Conservation (phyloP, 2,113 vertebrate species). For the Xyliphius kryptos region DNA sequence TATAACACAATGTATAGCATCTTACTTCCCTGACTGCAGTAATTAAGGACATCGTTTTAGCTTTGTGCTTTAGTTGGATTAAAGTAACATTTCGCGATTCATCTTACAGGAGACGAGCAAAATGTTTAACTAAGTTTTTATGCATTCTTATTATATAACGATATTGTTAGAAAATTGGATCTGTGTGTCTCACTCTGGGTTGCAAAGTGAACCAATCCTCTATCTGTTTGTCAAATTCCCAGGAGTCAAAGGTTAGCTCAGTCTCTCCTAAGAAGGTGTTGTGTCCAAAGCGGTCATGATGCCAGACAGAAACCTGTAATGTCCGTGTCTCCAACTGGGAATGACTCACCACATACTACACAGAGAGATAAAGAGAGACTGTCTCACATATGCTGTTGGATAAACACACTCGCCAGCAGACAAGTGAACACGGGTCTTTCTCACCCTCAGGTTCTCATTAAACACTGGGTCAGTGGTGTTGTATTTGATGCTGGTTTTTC, state of each 20-base stretch:
- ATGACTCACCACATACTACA: constrained; percentile 91
- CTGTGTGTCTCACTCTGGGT: constrained; percentile 82
- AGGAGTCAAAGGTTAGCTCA: constrained; percentile 89
- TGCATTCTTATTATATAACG: too few relatives aligned
- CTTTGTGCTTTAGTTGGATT: too few relatives aligned
- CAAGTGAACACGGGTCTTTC: constrained; percentile 13
- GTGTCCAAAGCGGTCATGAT: constrained; percentile 88
- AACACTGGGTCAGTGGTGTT: constrained; percentile 87
- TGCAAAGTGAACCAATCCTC: constrained; percentile 88
- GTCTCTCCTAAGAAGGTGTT: constrained; percentile 96
- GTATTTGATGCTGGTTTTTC: constrained; percentile 92
- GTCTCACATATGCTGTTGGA: constrained; percentile 2
- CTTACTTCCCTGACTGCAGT: too few relatives aligned
- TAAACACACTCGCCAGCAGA: background rate
- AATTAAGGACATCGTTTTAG: too few relatives aligned
- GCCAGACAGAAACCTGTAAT: constrained; percentile 92
- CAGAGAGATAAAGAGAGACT: constrained; percentile 35
- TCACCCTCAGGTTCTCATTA: constrained; percentile 87
- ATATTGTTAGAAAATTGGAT: too few relatives aligned
- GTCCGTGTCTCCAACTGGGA: constrained; percentile 91
- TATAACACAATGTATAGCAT: too few relatives aligned
- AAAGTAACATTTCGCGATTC: too few relatives aligned
- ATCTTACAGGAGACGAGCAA: too few relatives aligned
- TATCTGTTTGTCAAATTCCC: constrained; percentile 83
- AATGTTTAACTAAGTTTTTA: too few relatives aligned